These are phyloP conservation scores for Botia kubotai DNA, from an alignment of 2,797 vertebrate species.

Conservation along the genomic window DNA sequence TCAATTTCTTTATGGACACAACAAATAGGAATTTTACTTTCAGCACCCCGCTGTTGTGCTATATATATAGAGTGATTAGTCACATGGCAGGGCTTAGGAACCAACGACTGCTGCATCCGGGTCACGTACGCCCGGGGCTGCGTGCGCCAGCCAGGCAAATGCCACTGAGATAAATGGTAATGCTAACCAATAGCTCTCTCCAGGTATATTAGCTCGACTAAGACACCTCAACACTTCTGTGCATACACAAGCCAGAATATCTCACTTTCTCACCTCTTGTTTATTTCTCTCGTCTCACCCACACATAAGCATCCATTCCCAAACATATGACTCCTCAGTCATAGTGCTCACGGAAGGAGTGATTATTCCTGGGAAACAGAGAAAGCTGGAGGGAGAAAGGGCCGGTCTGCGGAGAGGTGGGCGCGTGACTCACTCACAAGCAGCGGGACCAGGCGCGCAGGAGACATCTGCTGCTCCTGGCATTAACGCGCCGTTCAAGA, in stretches of 20 bases:
- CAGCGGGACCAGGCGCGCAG: conserved; percentile 20
- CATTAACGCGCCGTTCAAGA: conserved; percentile 20
- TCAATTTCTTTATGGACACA: background rate
- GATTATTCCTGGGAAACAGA: conserved; percentile 37
- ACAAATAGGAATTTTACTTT: background rate
- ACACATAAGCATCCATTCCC: conserved; percentile 33
- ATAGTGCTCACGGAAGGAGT: conserved; percentile 38
- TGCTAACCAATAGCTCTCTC: background rate
- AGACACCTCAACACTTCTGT: background rate
- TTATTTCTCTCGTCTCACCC: conserved; percentile 8
- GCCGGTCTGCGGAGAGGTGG: conserved; percentile 36
- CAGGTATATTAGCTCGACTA: conserved; percentile 26
- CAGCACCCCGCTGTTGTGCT: background rate
- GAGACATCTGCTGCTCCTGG: conserved; percentile 41
- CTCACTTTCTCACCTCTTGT: conserved; percentile 12
- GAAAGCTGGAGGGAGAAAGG: conserved; percentile 19
- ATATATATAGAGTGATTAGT: background rate
- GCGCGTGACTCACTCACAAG: conserved; percentile 45
- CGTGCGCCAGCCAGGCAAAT: background rate
- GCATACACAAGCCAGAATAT: conserved; percentile 25
- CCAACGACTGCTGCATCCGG: background rate
- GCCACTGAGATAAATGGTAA: conserved; percentile 12
- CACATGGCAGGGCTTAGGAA: background rate
- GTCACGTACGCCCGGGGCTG: background rate
- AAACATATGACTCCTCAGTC: conserved; percentile 44